Base-by-base conservation (phyloP, 2,113 vertebrate species). In the Oncorhynchus nerka region DNA sequence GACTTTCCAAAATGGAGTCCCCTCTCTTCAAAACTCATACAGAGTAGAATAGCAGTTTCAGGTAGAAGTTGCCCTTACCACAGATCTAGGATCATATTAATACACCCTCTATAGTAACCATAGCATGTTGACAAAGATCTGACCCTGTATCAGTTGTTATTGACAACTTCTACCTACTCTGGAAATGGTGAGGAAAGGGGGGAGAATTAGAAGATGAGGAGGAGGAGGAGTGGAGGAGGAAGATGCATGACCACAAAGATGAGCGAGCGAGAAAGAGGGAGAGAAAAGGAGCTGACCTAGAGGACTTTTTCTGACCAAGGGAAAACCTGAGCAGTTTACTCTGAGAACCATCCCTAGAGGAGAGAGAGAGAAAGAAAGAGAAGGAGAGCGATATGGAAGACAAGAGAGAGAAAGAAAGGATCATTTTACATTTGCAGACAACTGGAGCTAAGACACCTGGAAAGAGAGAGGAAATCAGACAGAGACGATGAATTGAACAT, bases 251-350 rank as follows among this genome's bases (percentile, higher is more conserved):
- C 24, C 62, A 13, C 30, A 74, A 24, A 55, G 79, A 9, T 19
- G 20, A 66, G n/a, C 28, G 51, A 32, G 68, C 24, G 20, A 81
- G 24, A 83, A 66, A 85, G 84, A 71, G 80, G 70, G 73, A 70
- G 83, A 71, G 51, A 66, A 64, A 76, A 30, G 87, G 84, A 65
- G 91, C 97, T 96, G 95, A 99, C 98, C 98, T 98, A 97, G 97
- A 98, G 87, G 93, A 94, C 93, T 96, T 99, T 97, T 95, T 99
- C 92, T 97, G 97, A 96, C 96, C 95, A 86, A 98, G 95, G 93
- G 96, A 95, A 95, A 97, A 97, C 94, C 94, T 95, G 95, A 98
- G 96, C 86, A 97, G 94, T 98, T 97, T 98, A 95, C 94, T 97
- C 93, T 98, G 96, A 94, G 95, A 94, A 89, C 95, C 94, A 90